Conservation (phyloP, 1,140 invertebrate species). For the Leptestheria dahalacensis region DNA sequence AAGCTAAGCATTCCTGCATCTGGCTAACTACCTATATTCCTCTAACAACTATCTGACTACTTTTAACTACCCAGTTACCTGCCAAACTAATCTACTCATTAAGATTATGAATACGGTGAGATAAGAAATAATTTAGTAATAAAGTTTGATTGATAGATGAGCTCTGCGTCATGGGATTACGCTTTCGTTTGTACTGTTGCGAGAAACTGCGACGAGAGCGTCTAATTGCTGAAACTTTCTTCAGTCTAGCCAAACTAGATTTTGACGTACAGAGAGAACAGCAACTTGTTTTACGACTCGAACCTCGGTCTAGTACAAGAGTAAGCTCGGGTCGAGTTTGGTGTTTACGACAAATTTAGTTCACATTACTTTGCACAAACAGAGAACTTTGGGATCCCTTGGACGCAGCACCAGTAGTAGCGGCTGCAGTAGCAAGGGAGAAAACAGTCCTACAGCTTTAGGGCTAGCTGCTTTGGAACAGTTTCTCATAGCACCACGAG, state of each 20-base stretch:
- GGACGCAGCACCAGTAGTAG: background rate
- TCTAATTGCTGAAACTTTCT: slow-evolving; percentile 74
- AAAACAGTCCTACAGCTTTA: background rate
- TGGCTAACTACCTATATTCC: too few species aligned
- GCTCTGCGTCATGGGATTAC: slow-evolving; percentile 76
- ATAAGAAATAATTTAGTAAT: too few species aligned
- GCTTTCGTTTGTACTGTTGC: slow-evolving; percentile 78
- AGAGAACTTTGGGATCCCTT: background rate
- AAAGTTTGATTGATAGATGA: too few species aligned
- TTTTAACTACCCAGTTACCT: too few species aligned
- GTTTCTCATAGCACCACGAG: slow-evolving; percentile 43
- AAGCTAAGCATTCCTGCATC: too few species aligned
- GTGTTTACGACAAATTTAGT: background rate
- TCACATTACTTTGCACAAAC: background rate
- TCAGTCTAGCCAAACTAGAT: slow-evolving; percentile 74
- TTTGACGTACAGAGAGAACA: slow-evolving; percentile 49
- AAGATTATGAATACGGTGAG: too few species aligned
- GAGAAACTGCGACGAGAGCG: slow-evolving; percentile 76
- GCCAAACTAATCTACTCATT: too few species aligned
- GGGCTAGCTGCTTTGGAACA: background rate
- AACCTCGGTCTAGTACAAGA: slow-evolving; percentile 44
- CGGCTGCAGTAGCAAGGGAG: background rate
- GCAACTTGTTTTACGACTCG: slow-evolving; percentile 59
- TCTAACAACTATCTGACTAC: too few species aligned
- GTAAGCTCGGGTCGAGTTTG: too few species aligned